Conservation (phyloP, 2,888 invertebrate genomes). For the Trissolcus brochymenae region DNA sequence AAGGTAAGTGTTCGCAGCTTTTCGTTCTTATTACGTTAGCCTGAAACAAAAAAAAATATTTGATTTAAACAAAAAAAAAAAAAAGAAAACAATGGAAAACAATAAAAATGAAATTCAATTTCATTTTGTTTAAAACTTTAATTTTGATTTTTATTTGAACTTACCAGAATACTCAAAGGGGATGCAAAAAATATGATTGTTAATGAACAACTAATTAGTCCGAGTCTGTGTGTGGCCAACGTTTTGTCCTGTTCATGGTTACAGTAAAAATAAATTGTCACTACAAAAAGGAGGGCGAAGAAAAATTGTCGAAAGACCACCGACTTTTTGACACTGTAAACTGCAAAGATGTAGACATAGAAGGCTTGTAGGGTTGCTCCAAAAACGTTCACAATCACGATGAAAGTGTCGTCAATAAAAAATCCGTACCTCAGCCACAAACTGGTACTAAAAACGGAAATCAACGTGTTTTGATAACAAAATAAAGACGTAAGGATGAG, state of each 20-base stretch:
- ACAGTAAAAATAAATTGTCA: conserved; percentile 80
- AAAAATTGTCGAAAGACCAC: conserved; percentile 81
- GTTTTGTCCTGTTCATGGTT: conserved; percentile 78
- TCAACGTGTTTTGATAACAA: not conserved
- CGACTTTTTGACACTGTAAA: conserved; percentile 85
- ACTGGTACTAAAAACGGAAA: conserved; percentile 79
- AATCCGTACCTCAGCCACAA: conserved; percentile 90
- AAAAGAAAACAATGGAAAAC: too few species aligned
- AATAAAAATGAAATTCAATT: not conserved
- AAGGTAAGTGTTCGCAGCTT: conserved; percentile 90
- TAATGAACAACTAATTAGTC: conserved; percentile 83
- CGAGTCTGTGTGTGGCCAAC: conserved; percentile 80
- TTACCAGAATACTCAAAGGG: conserved; percentile 85
- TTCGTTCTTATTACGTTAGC: conserved; percentile 86
- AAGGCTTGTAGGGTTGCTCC: conserved; percentile 84
- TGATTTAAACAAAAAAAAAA: conserved; percentile 1
- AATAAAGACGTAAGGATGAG: not conserved
- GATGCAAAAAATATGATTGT: conserved; percentile 90
- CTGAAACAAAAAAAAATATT: conserved; percentile 69
- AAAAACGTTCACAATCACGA: conserved; percentile 86
- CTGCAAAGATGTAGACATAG: conserved; percentile 84
- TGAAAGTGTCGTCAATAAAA: conserved; percentile 83
- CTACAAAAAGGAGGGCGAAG: conserved; percentile 78
- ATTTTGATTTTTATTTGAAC: conserved; percentile 35
- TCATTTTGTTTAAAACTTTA: not conserved